Evolutionary conservation across 2,797 vertebrate species (phyloP), one percentile per base, ranked within the genome.

Genomic region (Mormyrus proboscirostris): DNA sequence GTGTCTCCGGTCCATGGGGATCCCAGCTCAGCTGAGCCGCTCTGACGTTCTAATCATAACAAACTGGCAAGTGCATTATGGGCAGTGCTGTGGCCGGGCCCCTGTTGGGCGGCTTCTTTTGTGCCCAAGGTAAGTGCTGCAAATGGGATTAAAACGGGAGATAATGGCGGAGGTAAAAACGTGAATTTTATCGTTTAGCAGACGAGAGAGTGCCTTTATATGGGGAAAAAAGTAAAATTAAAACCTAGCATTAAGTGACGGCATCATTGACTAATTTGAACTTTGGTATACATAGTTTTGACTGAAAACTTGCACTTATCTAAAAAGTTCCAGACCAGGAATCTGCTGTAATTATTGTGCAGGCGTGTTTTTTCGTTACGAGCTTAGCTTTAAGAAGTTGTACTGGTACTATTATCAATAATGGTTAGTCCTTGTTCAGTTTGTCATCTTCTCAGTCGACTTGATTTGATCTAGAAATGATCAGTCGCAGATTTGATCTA

Each of bases 1-100:
- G 90, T 93, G 92, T 93, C 92, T 89, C 94, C 91, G 87, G 93
- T 92, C 91, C 93, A 93, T 92, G 90, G 92, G 94, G 93, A 90
- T 73, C 93, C 91, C 91, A 89, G 92, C 90, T 86, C 91, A 38
- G 88, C 88, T 19, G 33, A 92, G 92, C 90, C 91, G 89, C 91
- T 91, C 93, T 93, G 93, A 95, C 93, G 93, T 94, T 94, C 93
- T 95, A 94, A 95, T 95, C 95, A 94, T 94, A 94, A 95, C 92
- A 92, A 92, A 76, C 91, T 93, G 92, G 90, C 91, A 91, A 93
- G 90, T 89, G 91, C 93, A 94, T 96, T 95, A 94, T 91, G 93
- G 92, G 91, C 91, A 93, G 93, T 82, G 93, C 93, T 92, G 93
- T 93, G 91, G 94, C 92, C 91, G 89, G 93, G 95, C 93, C 92